These are phyloP conservation scores for Rhyzopertha dominica DNA, from an alignment of 1,140 invertebrate species.

Conservation along the genomic window DNA sequence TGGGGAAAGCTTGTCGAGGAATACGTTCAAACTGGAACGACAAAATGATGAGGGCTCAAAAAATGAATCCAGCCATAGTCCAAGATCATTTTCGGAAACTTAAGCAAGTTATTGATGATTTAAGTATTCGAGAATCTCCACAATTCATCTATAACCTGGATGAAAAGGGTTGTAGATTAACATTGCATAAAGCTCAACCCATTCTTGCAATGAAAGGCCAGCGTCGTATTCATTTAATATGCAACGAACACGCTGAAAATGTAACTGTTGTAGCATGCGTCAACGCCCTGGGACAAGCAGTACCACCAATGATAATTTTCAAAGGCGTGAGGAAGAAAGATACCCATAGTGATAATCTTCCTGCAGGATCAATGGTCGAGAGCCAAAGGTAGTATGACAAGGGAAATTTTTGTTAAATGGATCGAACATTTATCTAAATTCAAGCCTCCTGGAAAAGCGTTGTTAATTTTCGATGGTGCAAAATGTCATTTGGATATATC, in stretches of 20 bases:
- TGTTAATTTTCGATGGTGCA: constrained; percentile 45
- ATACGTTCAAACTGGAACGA: too few species aligned
- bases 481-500: constrained; percentile 34
- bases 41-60: constrained; percentile 38
- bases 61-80: constrained; percentile 40
- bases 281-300: constrained; percentile 37
- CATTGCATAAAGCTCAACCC: constrained; percentile 29
- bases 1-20: too few species aligned
- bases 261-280: constrained; percentile 42
- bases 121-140: constrained; percentile 30
- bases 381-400: constrained; percentile 42
- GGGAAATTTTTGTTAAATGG: constrained; percentile 36
- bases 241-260: constrained; percentile 41
- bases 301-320: constrained; percentile 45
- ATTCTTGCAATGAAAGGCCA: constrained; percentile 38
- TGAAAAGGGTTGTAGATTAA: constrained; percentile 37
- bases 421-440: constrained; percentile 38
- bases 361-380: constrained; percentile 29
- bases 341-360: constrained; percentile 33
- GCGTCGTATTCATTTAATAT: constrained; percentile 37
- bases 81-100: constrained; percentile 37
- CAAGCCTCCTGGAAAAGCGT: constrained; percentile 27
- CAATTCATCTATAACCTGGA: constrained; percentile 42
- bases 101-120: constrained; percentile 22
- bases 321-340: constrained; percentile 37